A percentile compares a stretch with the other conserved stretches of the same genome.
phyloP scores from a whole-genome alignment of 2,888 invertebrate genomes.

The Pilophorus perplexus region DNA sequence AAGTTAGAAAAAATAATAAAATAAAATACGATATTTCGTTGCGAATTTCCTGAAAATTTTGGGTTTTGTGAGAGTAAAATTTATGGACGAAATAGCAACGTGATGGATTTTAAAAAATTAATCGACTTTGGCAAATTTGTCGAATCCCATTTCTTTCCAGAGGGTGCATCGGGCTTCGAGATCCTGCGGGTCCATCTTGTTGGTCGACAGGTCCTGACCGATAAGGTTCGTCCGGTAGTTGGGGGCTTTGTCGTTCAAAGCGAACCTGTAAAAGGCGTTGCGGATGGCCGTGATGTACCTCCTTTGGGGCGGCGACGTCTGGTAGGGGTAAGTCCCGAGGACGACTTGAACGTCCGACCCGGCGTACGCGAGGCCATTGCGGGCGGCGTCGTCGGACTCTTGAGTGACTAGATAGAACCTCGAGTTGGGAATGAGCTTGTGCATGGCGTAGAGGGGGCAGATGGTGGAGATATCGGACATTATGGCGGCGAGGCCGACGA shows the following conservation, averaged over 20 bases:
- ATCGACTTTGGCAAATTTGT: conserved; percentile 43
- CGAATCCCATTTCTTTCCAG: conserved; percentile 56
- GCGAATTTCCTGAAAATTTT: too few species aligned
- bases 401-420: conserved; percentile 54
- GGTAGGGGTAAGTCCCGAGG: conserved; percentile 62
- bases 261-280: conserved; percentile 65
- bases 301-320: conserved; percentile 67
- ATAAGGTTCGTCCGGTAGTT: conserved; percentile 52
- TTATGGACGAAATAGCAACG: too few species aligned
- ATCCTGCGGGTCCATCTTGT: conserved; percentile 52
- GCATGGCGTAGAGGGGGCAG: conserved; percentile 71
- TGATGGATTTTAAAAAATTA: too few species aligned
- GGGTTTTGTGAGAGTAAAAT: too few species aligned
- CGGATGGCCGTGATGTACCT: conserved; percentile 76
- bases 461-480: conserved; percentile 72
- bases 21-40: too few species aligned
- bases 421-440: conserved; percentile 53
- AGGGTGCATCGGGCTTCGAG: conserved; percentile 60
- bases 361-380: conserved; percentile 55
- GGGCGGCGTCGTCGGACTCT: conserved; percentile 12
- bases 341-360: conserved; percentile 76
- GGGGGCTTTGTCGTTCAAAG: conserved; percentile 53
- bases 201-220: conserved; percentile 67
- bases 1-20: too few species aligned
- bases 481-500: conserved; percentile 66